Conservation (phyloP, 2,888 invertebrate species). For the Hesperia comma region DNA sequence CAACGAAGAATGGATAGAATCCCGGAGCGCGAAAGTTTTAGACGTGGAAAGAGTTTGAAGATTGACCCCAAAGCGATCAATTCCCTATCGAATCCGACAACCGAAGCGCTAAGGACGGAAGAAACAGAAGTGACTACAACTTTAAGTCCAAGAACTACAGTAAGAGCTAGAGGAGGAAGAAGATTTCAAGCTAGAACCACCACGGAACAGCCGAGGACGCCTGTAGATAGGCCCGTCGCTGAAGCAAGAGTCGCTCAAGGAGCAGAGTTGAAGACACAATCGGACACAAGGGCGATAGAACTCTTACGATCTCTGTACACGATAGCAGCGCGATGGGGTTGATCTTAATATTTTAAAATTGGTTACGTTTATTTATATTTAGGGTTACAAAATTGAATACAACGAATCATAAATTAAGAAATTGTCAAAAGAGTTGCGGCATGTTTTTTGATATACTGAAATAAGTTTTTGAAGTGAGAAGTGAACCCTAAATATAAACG, state of each 20-base stretch:
- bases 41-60: slow-evolving; percentile 66
- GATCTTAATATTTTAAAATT: slow-evolving; percentile 45
- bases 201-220: slow-evolving; percentile 53
- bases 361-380: slow-evolving; percentile 53
- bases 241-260: slow-evolving; percentile 68
- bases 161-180: slow-evolving; percentile 66
- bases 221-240: slow-evolving; percentile 67
- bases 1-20: slow-evolving; percentile 58
- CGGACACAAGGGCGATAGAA: slow-evolving; percentile 92
- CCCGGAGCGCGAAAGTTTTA: slow-evolving; percentile 39
- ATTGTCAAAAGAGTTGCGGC: background rate
- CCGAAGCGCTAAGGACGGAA: slow-evolving; percentile 55
- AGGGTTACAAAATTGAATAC: slow-evolving; percentile 49
- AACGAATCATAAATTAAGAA: background rate
- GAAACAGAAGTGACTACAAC: slow-evolving; percentile 63
- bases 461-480: background rate
- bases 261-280: slow-evolving; percentile 72
- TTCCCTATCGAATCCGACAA: slow-evolving; percentile 67
- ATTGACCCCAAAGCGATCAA: slow-evolving; percentile 71
- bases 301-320: slow-evolving; percentile 92
- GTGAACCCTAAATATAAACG: slow-evolving; percentile 57
- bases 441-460: background rate
- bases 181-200: slow-evolving; percentile 64
- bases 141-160: slow-evolving; percentile 57
- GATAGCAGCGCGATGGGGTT: slow-evolving; percentile 92